Evolutionary conservation across 2,797 vertebrate genomes (phyloP).

Genomic region (Pseudocheirus occidentalis): DNA sequence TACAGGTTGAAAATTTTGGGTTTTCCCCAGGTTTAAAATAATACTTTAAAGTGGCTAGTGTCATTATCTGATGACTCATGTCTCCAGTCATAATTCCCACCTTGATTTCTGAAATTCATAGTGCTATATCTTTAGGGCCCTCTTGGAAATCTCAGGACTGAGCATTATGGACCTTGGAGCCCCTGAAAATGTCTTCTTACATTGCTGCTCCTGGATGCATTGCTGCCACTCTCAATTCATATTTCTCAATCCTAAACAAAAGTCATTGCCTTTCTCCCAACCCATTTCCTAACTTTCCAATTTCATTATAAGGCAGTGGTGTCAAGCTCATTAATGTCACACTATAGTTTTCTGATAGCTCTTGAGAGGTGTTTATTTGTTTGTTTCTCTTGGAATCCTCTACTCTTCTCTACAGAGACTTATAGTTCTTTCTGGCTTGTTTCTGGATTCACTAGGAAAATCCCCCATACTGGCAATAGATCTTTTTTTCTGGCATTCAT

Average conservation of each 20-base stretch:
- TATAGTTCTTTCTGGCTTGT: no score
- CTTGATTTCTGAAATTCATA: not conserved
- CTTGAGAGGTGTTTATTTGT: no score
- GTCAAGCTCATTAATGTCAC: no score
- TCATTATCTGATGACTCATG: not conserved
- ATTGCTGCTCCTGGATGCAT: not conserved
- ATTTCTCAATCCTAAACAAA: not conserved
- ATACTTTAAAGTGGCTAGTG: not conserved
- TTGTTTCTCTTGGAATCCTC: no score
- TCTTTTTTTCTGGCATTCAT: no score
- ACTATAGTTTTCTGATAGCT: no score
- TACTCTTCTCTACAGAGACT: no score
- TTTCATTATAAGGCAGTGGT: not conserved
- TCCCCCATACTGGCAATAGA: no score
- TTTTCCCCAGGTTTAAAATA: not conserved
- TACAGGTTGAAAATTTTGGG: not conserved
- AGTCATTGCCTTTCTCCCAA: not conserved
- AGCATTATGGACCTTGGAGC: not conserved
- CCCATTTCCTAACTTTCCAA: not conserved
- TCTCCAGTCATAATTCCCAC: not conserved
- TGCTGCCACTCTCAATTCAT: not conserved
- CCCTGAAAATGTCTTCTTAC: not conserved
- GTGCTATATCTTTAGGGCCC: not conserved
- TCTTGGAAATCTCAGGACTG: not conserved
- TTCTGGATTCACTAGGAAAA: no score